Conservation (phyloP, 2,797 vertebrate species). For the Emys orbicularis region DNA sequence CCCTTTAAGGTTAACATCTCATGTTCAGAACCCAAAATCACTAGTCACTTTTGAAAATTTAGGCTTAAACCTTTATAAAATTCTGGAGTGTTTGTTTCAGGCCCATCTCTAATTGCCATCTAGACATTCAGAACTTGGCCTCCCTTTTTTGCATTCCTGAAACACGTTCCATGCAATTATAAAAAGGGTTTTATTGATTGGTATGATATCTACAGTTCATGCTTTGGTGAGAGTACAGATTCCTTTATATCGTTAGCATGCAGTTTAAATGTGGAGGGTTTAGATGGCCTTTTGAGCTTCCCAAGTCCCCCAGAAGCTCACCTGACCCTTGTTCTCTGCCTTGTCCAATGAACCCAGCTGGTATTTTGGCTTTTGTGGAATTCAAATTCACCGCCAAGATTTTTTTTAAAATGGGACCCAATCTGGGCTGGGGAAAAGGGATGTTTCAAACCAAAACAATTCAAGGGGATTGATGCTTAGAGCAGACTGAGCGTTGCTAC, state of each 20-base stretch:
- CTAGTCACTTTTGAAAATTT: background rate
- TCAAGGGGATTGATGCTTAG: background rate
- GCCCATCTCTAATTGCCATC: background rate
- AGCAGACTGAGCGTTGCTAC: background rate
- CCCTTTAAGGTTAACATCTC: background rate
- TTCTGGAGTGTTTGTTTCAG: background rate
- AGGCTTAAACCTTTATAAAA: background rate
- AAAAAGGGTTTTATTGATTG: slow-evolving; percentile 79
- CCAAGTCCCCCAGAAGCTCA: slow-evolving; percentile 29
- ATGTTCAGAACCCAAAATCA: background rate
- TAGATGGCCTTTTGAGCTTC: slow-evolving; percentile 17
- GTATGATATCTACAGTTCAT: slow-evolving; percentile 66
- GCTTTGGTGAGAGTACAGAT: slow-evolving; percentile 45
- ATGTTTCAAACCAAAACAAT: background rate
- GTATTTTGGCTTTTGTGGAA: slow-evolving; percentile 43
- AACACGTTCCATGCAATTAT: slow-evolving; percentile 43
- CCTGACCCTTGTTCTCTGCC: background rate
- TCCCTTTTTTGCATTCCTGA: background rate
- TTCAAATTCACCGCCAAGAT: background rate
- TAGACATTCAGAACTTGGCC: background rate
- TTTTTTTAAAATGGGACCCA: background rate
- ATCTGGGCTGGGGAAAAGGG: background rate
- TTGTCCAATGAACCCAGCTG: background rate
- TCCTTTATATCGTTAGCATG: slow-evolving; percentile 70
- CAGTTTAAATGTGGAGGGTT: slow-evolving; percentile 63